phyloP scores from a whole-genome alignment of 1,140 invertebrate genomes.

The Plodia interpunctella region DNA sequence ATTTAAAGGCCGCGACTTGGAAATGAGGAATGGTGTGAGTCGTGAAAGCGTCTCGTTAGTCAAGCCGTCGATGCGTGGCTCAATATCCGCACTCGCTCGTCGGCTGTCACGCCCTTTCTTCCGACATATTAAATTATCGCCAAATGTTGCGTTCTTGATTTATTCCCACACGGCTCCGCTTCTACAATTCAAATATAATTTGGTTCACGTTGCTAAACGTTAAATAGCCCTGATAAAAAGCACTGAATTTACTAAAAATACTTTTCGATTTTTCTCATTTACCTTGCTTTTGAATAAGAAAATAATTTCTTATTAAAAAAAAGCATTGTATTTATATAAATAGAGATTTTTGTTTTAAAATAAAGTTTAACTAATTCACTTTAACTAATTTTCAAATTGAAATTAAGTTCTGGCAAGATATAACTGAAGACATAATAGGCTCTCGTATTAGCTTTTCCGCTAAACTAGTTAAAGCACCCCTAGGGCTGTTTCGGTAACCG shows the following conservation, averaged over 20 bases:
- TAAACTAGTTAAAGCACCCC: neutral
- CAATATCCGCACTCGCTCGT: constrained; percentile 34
- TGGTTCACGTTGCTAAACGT: constrained; percentile 11
- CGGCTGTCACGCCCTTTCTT: constrained; percentile 36
- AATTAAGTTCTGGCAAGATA: too few species aligned
- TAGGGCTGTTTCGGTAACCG: neutral
- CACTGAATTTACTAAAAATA: too few species aligned
- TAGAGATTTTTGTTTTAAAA: too few species aligned
- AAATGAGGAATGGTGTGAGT: constrained; percentile 20
- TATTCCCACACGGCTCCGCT: constrained; percentile 27
- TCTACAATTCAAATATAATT: constrained; percentile 31
- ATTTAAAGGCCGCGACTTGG: neutral
- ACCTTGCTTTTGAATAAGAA: too few species aligned
- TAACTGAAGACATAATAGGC: too few species aligned
- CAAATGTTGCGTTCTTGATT: constrained; percentile 45
- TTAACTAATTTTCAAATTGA: too few species aligned
- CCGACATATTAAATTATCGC: constrained; percentile 52
- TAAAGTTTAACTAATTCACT: too few species aligned
- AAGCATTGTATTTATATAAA: too few species aligned
- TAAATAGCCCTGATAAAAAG: neutral
- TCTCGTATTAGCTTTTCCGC: neutral
- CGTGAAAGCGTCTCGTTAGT: constrained; percentile 29
- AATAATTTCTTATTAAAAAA: too few species aligned
- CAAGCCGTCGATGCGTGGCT: constrained; percentile 21
- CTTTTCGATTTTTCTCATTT: too few species aligned